phyloP scores from a whole-genome alignment of 2,888 invertebrate species.

The Pyrrhosoma nymphula region DNA sequence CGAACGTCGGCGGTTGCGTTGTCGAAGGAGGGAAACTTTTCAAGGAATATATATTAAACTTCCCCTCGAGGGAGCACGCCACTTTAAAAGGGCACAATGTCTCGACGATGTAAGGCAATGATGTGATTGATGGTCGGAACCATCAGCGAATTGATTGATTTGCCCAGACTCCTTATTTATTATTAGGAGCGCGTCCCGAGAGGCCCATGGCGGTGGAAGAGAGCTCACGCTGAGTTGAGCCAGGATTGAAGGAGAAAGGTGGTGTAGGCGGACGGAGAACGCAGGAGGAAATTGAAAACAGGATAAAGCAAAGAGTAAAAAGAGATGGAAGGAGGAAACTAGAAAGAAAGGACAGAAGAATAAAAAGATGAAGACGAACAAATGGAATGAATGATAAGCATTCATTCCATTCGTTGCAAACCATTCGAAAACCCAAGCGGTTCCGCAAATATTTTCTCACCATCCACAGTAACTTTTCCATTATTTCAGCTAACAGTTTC shows the following conservation, averaged over 20 bases:
- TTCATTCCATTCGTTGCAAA: not conserved
- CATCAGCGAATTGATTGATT: slow-evolving; percentile 19
- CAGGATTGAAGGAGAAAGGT: too few relatives aligned
- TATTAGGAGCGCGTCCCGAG: not conserved
- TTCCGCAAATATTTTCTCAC: too few relatives aligned
- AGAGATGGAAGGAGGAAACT: not conserved
- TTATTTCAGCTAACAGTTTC: too few relatives aligned
- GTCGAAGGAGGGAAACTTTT: not conserved
- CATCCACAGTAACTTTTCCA: too few relatives aligned
- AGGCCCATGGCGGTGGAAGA: not conserved
- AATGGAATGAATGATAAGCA: not conserved
- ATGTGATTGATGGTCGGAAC: slow-evolving; percentile 11
- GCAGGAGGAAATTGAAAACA: not conserved
- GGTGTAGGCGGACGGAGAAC: not conserved
- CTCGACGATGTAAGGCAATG: not conserved
- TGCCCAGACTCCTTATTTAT: not conserved
- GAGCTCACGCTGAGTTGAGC: not conserved
- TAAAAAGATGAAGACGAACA: not conserved
- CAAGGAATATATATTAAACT: slow-evolving; percentile 20
- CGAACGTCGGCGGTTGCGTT: not conserved
- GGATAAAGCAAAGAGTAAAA: not conserved
- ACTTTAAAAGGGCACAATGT: not conserved
- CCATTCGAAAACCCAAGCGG: too few relatives aligned
- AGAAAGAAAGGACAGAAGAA: not conserved
- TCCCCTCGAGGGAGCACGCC: slow-evolving; percentile 7